Evolutionary conservation across 2,888 invertebrate genomes (phyloP).

Genomic region (Conistra vaccinii): DNA sequence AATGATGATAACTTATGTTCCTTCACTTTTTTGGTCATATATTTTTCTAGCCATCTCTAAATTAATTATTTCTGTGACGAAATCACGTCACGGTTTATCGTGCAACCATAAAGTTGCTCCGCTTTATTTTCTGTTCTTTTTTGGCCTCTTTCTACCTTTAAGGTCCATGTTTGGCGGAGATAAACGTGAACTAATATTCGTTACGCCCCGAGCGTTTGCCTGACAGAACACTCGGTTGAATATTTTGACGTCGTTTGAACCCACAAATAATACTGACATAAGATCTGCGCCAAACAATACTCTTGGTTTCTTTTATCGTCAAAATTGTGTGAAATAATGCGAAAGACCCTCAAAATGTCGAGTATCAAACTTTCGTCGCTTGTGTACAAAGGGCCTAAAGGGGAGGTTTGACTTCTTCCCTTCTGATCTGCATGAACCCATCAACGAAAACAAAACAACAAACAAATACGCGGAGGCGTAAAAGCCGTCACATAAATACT

Average conservation of each 20-base stretch:
- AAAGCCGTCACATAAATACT: conserved; percentile 62
- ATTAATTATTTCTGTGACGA: conserved; percentile 41
- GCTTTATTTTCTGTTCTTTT: conserved; percentile 27
- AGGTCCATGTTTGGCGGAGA: conserved; percentile 23
- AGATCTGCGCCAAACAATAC: conserved; percentile 12
- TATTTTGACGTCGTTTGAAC: conserved; percentile 38
- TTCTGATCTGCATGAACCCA: conserved; percentile 60
- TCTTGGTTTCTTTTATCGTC: conserved; percentile 11
- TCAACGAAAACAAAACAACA: conserved; percentile 58
- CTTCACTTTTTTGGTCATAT: conserved; percentile 11
- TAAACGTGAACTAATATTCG: conserved; percentile 53
- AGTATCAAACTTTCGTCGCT: conserved; percentile 33
- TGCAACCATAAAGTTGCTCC: conserved; percentile 37
- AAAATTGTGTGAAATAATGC: conserved; percentile 32
- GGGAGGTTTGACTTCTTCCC: conserved; percentile 42
- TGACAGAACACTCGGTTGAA: conserved; percentile 34
- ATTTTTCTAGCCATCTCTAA: conserved; percentile 19
- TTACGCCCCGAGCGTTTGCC: conserved; percentile 34
- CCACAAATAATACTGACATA: conserved; percentile 19
- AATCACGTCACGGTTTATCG: conserved; percentile 37
- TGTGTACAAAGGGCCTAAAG: conserved; percentile 33
- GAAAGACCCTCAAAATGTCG: conserved; percentile 28
- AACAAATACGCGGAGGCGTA: conserved; percentile 60
- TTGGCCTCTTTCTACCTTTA: conserved; percentile 26
- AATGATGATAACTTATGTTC: conserved; percentile 12